Evolutionary conservation across 2,113 vertebrate genomes (phyloP).

Genomic region (Pangasianodon hypophthalmus): DNA sequence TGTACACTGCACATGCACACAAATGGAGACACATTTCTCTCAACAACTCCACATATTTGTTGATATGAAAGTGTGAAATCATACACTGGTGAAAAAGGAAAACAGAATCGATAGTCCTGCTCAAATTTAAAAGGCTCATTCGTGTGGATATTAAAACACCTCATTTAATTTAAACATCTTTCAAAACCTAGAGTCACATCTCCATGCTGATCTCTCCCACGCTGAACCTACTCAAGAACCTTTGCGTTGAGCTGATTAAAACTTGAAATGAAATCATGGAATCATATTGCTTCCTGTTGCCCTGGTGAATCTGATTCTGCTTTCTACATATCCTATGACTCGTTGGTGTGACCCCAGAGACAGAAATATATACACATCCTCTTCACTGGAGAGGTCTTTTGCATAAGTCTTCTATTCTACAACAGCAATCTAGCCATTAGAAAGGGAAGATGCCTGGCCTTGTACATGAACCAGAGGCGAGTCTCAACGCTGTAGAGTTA

Average conservation of each 20-base stretch:
- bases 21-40: conserved; percentile 9
- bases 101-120: conserved; percentile 19
- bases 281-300: conserved; percentile 20
- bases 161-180: conserved; percentile 36
- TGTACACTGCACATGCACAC: not conserved
- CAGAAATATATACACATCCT: not conserved
- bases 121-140: conserved; percentile 37
- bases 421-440: not conserved
- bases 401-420: not conserved
- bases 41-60: conserved; percentile 40
- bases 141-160: conserved; percentile 39
- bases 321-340: not conserved
- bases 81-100: not conserved
- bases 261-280: conserved; percentile 19
- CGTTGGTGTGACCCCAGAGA: not conserved
- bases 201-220: not conserved
- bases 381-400: not conserved
- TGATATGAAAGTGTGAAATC: conserved; percentile 42
- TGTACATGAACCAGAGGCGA: not conserved
- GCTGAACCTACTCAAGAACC: not conserved
- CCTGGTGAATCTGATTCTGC: conserved; percentile 8
- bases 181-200: not conserved
- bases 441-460: not conserved
- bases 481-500: not conserved
- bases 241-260: conserved; percentile 9